A percentile compares a stretch with the other conserved stretches of the same genome.
phyloP scores from a whole-genome alignment of 2,797 vertebrate species.

The Ptychobarbus kaznakovi region DNA sequence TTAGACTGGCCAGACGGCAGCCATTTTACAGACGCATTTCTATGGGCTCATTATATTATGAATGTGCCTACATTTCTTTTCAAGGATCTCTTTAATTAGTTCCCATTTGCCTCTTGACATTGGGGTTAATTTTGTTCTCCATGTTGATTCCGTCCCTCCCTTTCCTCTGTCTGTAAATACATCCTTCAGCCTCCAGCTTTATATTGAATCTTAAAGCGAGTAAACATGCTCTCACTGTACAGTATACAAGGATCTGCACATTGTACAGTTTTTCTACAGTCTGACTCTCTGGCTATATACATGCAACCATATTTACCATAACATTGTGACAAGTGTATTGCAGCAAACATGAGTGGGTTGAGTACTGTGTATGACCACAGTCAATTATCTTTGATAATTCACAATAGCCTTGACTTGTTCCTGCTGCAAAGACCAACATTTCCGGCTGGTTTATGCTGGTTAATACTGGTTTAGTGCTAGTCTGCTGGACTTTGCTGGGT shows the following conservation, averaged over 20 bases:
- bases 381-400: not conserved
- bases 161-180: not conserved
- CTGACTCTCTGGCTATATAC: not conserved
- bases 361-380: not conserved
- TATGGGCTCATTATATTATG: not conserved
- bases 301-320: not conserved
- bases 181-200: not conserved
- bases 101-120: conserved; percentile 2
- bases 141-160: not conserved
- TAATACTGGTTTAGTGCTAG: not conserved
- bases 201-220: not conserved
- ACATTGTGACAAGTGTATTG: not conserved
- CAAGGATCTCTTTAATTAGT: not conserved
- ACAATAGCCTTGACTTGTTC: not conserved
- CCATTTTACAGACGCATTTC: not conserved
- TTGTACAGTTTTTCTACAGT: not conserved
- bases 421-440: not conserved
- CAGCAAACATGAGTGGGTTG: not conserved
- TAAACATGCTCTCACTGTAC: not conserved
- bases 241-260: not conserved
- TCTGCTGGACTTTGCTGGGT: not conserved
- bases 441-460: not conserved
- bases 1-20: not conserved
- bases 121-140: conserved; percentile 10
- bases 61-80: not conserved